A percentile compares a stretch with the other conserved stretches of the same genome.
phyloP scores from a whole-genome alignment of 2,888 invertebrate species.

The Plebejus anna region DNA sequence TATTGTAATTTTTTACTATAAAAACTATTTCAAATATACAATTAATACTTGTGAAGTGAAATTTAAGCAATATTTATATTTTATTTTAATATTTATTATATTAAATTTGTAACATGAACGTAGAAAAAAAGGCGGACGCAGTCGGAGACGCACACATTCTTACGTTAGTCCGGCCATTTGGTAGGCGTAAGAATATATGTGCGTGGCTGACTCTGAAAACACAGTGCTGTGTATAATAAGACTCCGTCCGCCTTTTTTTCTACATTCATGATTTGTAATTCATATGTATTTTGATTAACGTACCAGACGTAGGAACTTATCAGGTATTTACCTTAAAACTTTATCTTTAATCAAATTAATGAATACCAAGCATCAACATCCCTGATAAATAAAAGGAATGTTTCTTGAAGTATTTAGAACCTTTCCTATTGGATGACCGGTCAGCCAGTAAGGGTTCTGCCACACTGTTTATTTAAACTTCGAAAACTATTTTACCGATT shows the following conservation, averaged over 20 bases:
- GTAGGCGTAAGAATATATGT: too few relatives aligned
- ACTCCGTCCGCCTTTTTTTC: too few relatives aligned
- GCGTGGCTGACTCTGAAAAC: too few relatives aligned
- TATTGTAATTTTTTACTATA: too few relatives aligned
- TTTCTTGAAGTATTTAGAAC: conserved; percentile 1
- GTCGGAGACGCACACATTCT: too few relatives aligned
- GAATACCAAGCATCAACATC: background rate
- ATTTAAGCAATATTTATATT: too few relatives aligned
- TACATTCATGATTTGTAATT: too few relatives aligned
- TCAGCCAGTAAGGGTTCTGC: background rate
- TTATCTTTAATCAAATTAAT: background rate
- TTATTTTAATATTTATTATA: background rate
- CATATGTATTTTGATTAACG: background rate
- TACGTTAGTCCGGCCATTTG: too few relatives aligned
- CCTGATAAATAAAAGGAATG: conserved; percentile 12
- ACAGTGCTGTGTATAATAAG: too few relatives aligned
- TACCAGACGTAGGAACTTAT: background rate
- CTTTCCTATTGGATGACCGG: conserved; percentile 7
- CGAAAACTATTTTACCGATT: background rate
- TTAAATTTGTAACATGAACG: background rate
- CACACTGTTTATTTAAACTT: conserved; percentile 13
- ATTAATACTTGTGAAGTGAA: too few relatives aligned
- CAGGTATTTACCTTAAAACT: background rate
- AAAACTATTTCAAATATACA: too few relatives aligned
- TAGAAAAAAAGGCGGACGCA: too few relatives aligned